phyloP scores from a whole-genome alignment of 2,888 invertebrate genomes.

The Calameuta filiformis region DNA sequence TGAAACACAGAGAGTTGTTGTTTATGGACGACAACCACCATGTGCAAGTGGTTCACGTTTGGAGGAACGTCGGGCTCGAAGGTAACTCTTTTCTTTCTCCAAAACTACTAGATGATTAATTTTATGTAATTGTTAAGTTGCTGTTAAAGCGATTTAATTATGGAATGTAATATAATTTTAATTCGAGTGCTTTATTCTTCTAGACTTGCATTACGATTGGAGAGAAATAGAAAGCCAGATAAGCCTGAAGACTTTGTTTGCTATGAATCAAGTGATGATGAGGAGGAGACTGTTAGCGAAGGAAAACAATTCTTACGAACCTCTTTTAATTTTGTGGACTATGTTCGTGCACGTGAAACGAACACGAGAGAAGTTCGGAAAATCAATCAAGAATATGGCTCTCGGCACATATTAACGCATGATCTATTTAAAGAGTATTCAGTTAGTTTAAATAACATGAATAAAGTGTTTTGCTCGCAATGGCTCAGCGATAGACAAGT shows the following conservation, averaged over 20 bases:
- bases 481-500: conserved; percentile 96
- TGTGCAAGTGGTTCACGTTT: conserved; percentile 79
- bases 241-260: conserved; percentile 92
- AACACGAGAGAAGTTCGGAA: conserved; percentile 77
- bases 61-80: conserved; percentile 79
- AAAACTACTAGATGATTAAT: conserved; percentile 32
- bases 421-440: conserved; percentile 90
- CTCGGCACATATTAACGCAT: conserved; percentile 88
- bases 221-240: conserved; percentile 83
- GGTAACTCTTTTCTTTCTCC: conserved; percentile 65
- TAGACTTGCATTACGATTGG: conserved; percentile 68
- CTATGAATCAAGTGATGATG: conserved; percentile 89
- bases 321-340: conserved; percentile 88
- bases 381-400: conserved; percentile 83
- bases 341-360: conserved; percentile 82
- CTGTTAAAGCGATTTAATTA: not conserved
- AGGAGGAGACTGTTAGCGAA: conserved; percentile 81
- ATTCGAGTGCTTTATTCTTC: conserved; percentile 11
- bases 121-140: not conserved
- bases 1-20: conserved; percentile 76
- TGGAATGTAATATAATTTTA: not conserved
- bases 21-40: conserved; percentile 82
- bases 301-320: conserved; percentile 80
- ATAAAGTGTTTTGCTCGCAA: conserved; percentile 95
- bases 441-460: conserved; percentile 85